A percentile compares a stretch with the other conserved stretches of the same genome.
phyloP scores from a whole-genome alignment of 2,113 vertebrate species.

The Siniperca knerii region DNA sequence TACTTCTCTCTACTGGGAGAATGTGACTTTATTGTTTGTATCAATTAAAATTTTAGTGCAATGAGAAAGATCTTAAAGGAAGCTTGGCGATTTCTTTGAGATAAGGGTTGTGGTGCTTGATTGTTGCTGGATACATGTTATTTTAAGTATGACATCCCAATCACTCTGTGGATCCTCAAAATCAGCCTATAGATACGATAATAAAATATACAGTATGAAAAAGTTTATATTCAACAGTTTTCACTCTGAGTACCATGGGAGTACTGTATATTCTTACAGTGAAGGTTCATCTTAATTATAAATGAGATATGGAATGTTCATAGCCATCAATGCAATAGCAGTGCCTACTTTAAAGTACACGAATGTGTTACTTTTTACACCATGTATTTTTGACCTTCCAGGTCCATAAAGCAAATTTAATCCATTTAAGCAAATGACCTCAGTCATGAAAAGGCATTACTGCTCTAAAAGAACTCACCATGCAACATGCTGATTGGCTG shows the following conservation, averaged over 20 bases:
- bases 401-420: not conserved
- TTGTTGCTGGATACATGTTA: slow-evolving; percentile 6
- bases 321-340: slow-evolving; percentile 3
- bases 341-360: not conserved
- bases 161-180: not conserved
- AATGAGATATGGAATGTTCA: slow-evolving; percentile 12
- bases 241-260: not conserved
- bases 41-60: slow-evolving; percentile 15
- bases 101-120: not conserved
- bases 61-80: slow-evolving; percentile 10
- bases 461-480: slow-evolving; percentile 15
- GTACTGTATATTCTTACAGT: not conserved
- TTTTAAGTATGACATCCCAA: not conserved
- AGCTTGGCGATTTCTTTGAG: not conserved
- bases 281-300: slow-evolving; percentile 22
- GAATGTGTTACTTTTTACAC: not conserved
- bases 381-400: not conserved
- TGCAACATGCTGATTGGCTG: slow-evolving; percentile 26
- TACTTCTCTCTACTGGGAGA: slow-evolving; percentile 23
- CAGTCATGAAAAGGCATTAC: slow-evolving; percentile 9
- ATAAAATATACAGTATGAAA: not conserved
- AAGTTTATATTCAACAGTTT: not conserved
- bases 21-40: slow-evolving; percentile 17
- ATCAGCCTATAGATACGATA: not conserved
- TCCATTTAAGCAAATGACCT: not conserved